Base-by-base conservation (phyloP, 2,113 vertebrate species). In the Ceratotherium simum region DNA sequence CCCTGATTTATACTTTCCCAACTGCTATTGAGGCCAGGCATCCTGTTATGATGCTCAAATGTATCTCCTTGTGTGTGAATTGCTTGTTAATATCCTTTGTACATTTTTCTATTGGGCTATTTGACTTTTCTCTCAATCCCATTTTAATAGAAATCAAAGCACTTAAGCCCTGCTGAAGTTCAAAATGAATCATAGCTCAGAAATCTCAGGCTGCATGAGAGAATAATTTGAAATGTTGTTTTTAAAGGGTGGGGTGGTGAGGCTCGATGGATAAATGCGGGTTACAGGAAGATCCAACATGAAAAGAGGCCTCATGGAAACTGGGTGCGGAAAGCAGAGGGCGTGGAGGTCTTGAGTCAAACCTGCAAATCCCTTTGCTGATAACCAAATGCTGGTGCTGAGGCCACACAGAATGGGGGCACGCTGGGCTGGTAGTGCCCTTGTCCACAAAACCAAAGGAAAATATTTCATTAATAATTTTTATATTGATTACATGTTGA, bases 151-250 rank as follows among this genome's bases (percentile, higher is more conserved):
- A 78, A 72, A 78, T 85, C 12, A 85, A 82, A 87, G 81, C 56
- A 39, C 91, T 89, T 92, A 90, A 96, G 84, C 69, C 62, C 56
- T 90, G 79, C 54, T 92, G 96, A 96, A 94, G 94, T 78, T n/a
- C 29, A 20, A 90, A 85, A n/a, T 94, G 96, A 96, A 92, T 96
- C 97, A 96, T 31, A 79, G 73, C 54, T 92, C 62, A 79, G 91
- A 67, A 80, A 87, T 87, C 94, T 92, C 69, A 46, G 10, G 46
- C 83, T 79, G 7, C 80, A 21, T 83, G 46, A 92, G 36, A 96
- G 29, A 65, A 85, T 46, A 18, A 90, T 67, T 69, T 48, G 95
- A 94, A 73, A 79, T 92, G 91, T 92, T 95, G 62, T 90, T 94
- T 94, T 95, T n/a, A 39, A 72, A 96, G 84, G 91, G 94, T 56